phyloP scores from a whole-genome alignment of 2,797 vertebrate genomes.

The Diplodus sargus region DNA sequence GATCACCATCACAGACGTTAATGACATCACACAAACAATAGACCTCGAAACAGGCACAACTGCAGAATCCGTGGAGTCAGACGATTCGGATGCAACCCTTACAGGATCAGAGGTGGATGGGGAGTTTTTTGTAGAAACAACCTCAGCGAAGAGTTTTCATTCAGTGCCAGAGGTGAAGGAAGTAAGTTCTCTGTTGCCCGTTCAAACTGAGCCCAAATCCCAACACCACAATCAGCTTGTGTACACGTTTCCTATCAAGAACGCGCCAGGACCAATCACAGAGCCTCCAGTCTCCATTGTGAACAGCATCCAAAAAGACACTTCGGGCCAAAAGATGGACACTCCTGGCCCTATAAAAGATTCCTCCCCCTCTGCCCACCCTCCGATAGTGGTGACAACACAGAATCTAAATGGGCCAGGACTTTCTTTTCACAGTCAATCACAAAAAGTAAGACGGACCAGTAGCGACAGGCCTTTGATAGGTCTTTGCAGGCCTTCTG shows the following conservation, averaged over 20 bases:
- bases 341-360: conserved; percentile 66
- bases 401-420: conserved; percentile 80
- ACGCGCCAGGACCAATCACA: conserved; percentile 72
- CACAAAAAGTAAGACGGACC: conserved; percentile 50
- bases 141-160: conserved; percentile 24
- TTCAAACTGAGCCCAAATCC: conserved; percentile 66
- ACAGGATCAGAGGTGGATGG: conserved; percentile 75
- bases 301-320: conserved; percentile 51
- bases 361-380: conserved; percentile 26
- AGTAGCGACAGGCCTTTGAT: conserved; percentile 75
- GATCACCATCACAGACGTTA: conserved; percentile 60
- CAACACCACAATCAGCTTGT: conserved; percentile 42
- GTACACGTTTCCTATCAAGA: conserved; percentile 25
- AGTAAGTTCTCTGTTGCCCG: conserved; percentile 36
- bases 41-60: conserved; percentile 35
- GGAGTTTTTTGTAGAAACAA: conserved; percentile 51
- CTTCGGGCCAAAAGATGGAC: conserved; percentile 38
- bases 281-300: conserved; percentile 65
- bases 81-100: conserved; percentile 75
- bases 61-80: conserved; percentile 67
- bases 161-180: conserved; percentile 53
- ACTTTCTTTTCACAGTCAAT: conserved; percentile 60
- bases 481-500: conserved; percentile 64
- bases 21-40: conserved; percentile 68
- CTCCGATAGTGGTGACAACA: conserved; percentile 82